Base-by-base conservation (phyloP, 2,888 invertebrate species). In the Eupithecia dodoneata region DNA sequence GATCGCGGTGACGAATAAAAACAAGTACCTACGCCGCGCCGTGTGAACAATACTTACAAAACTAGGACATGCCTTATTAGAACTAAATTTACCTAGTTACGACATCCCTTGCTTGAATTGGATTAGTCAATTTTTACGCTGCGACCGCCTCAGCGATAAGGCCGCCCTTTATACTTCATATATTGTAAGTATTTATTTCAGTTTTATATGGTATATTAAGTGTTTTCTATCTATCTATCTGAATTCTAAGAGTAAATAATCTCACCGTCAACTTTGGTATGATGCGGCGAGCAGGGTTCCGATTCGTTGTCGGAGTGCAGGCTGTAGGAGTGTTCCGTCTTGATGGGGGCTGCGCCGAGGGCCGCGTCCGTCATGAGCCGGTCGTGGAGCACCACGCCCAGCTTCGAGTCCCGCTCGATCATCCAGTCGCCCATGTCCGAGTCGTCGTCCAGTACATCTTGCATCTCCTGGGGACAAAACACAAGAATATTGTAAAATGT, bases 321-420 rank as follows among this genome's bases (percentile, higher is more conserved):
- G 90, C 98, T 98, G 96, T 99, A 99, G 82, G 98, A 98, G 95
- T 99, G 99, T 93, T 99, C 98, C 80, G 97, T 97, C 94, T 98
- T 98, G 90, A 99, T 98, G 83, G 98, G 98, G 0, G 88, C 92
- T 73, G 97, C 97, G 82, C 97, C 97, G 73, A 98, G 96, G 42
- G 97, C 97, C 4, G 98, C 98, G 86, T 98, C 98, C 13, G 98
- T 98, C 97, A 98, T 98, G 85, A 99, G 96, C 87, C 98, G 96
- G 94, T 99, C 99, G 92, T 98, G 97, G 47, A 98, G 95, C 74
- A 99, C 97, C 80, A 98, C 97, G 44, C 96, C 96, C 72, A 96
- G 95, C 89, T 96, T 96, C 79, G 96, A 94, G 88, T 97, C 96
- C 82, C 96, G 96, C 83, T 96, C 96, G 85, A 97, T 95, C 86